Percentiles rank a stretch among this genome's conserved stretches.
These are phyloP conservation scores for Brachionus sp. DNA, from an alignment of 1,140 invertebrate species.

Conservation along the genomic window DNA sequence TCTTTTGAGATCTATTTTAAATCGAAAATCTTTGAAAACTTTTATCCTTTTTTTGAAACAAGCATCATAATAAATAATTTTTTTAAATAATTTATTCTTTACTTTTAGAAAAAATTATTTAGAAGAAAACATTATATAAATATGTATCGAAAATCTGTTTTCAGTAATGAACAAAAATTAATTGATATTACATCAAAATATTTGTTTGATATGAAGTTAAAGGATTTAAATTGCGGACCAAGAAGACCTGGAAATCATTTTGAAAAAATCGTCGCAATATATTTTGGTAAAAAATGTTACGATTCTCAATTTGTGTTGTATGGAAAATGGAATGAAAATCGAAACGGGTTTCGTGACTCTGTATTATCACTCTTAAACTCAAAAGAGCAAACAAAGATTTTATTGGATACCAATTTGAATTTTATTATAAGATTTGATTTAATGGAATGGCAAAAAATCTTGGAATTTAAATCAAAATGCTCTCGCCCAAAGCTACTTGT, in stretches of 20 bases:
- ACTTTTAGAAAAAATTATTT: too few species aligned
- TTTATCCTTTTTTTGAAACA: too few species aligned
- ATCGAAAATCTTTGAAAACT: too few species aligned
- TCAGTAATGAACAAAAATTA: too few species aligned
- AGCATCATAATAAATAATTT: too few species aligned
- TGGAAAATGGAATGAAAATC: too few species aligned
- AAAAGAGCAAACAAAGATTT: not conserved
- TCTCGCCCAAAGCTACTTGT: not conserved
- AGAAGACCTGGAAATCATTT: not conserved
- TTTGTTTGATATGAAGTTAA: not conserved
- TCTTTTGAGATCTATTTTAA: too few species aligned
- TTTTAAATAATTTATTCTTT: too few species aligned
- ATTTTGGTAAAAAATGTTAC: not conserved
- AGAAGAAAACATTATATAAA: too few species aligned
- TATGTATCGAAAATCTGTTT: too few species aligned
- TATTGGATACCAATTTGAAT: not conserved
- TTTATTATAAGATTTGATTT: not conserved
- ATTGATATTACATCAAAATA: too few species aligned
- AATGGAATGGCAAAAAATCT: not conserved
- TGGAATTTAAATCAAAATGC: constrained; percentile 1
- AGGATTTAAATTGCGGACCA: not conserved
- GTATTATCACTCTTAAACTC: not conserved
- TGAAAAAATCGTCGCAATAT: not conserved
- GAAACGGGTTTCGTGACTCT: not conserved
- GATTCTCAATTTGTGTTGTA: too few species aligned